phyloP scores from a whole-genome alignment of 2,888 invertebrate genomes.

The Helleia helle region DNA sequence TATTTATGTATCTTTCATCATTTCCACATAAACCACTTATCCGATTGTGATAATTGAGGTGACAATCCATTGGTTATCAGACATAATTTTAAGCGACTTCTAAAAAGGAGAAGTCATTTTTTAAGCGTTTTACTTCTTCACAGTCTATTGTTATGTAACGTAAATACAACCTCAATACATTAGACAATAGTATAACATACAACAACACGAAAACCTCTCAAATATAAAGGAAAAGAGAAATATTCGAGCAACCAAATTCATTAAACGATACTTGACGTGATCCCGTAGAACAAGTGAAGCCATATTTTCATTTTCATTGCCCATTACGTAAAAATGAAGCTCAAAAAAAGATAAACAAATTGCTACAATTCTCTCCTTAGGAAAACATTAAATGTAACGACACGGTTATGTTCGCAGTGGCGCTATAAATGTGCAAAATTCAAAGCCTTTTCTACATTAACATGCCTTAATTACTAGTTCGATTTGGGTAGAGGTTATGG shows the following conservation, averaged over 20 bases:
- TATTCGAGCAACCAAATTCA: neutral
- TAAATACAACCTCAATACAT: too few relatives aligned
- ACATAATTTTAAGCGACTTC: too few relatives aligned
- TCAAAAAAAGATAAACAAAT: slow-evolving; percentile 21
- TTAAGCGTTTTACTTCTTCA: too few relatives aligned
- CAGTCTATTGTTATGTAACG: too few relatives aligned
- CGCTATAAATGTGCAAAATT: slow-evolving; percentile 14
- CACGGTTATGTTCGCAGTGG: slow-evolving; percentile 20
- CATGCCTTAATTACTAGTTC: neutral
- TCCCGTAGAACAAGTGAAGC: slow-evolving; percentile 1
- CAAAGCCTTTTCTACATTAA: neutral
- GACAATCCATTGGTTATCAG: too few relatives aligned
- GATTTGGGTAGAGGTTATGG: neutral
- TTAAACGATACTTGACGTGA: slow-evolving; percentile 6
- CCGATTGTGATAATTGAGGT: too few relatives aligned
- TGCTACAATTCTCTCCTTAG: slow-evolving; percentile 22
- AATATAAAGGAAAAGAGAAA: neutral
- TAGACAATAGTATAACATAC: too few relatives aligned
- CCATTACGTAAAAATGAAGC: slow-evolving; percentile 11
- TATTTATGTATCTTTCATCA: too few relatives aligned
- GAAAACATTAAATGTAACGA: slow-evolving; percentile 25
- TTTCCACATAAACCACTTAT: too few relatives aligned
- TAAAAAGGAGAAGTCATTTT: too few relatives aligned
- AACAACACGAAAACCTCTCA: neutral
- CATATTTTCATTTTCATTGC: neutral